These are phyloP conservation scores for Bimastos eiseni DNA, from an alignment of 2,888 invertebrate species.

Conservation along the genomic window DNA sequence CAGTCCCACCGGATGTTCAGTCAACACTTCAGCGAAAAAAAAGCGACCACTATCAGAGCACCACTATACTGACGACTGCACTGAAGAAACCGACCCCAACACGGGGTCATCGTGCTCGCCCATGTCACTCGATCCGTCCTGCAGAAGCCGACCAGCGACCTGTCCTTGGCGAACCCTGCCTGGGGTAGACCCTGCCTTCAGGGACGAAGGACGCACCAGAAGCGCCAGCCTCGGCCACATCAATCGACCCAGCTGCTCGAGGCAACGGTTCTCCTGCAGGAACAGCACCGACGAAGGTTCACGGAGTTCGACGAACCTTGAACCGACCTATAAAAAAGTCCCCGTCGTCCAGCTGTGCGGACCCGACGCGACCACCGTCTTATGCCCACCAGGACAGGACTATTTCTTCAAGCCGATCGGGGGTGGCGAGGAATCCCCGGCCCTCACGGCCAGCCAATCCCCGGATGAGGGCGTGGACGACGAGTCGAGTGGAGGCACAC, in stretches of 20 bases:
- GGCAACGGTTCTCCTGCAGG: neutral
- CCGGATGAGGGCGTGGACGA: neutral
- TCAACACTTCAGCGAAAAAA: neutral
- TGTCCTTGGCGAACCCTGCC: neutral
- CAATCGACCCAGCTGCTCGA: neutral
- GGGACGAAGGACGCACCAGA: neutral
- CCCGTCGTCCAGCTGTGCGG: slow-evolving; percentile 8
- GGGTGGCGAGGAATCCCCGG: neutral
- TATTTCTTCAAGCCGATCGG: slow-evolving; percentile 16
- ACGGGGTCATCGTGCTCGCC: neutral
- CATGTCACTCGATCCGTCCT: neutral
- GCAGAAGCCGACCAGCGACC: slow-evolving; percentile 5
- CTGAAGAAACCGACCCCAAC: neutral
- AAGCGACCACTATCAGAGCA: neutral
- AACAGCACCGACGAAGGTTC: neutral
- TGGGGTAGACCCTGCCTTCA: neutral
- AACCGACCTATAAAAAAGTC: neutral
- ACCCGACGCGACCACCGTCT: neutral
- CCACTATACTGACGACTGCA: neutral
- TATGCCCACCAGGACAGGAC: neutral
- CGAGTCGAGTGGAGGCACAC: neutral
- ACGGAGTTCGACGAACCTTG: neutral
- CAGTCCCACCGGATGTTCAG: neutral
- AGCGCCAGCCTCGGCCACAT: neutral
- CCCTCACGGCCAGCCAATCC: neutral